These are phyloP conservation scores for Monoplex corrugatus DNA, from an alignment of 2,888 invertebrate species.

Conservation along the genomic window DNA sequence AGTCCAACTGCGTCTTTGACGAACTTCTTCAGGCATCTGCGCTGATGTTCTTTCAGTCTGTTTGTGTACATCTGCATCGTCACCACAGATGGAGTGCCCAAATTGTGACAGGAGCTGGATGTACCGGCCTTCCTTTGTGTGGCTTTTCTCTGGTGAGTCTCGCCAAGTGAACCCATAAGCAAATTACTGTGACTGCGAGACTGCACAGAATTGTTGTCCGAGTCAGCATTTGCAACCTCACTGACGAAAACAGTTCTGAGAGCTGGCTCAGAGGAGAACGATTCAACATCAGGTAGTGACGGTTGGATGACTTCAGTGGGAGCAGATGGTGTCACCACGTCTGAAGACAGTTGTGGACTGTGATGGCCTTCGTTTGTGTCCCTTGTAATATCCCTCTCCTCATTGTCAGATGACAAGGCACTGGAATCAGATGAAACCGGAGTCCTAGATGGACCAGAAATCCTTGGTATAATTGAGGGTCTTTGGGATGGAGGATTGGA, in stretches of 20 bases:
- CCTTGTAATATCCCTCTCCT: not conserved
- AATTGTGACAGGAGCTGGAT: not conserved
- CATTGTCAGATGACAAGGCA: no score
- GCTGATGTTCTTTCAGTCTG: not conserved
- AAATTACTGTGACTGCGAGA: no score
- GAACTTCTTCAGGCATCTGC: not conserved
- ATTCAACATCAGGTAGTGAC: not conserved
- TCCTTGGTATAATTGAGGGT: not conserved
- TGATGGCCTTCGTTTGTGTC: not conserved
- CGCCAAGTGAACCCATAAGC: no score
- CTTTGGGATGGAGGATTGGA: not conserved
- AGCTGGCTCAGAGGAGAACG: not conserved
- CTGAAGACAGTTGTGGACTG: not conserved
- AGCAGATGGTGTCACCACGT: not conserved
- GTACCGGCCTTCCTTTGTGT: not conserved
- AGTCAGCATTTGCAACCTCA: no score
- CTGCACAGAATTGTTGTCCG: not conserved
- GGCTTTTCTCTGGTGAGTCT: no score
- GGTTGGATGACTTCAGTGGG: not conserved
- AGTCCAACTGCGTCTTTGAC: not conserved
- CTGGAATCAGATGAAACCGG: not conserved
- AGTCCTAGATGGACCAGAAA: not conserved
- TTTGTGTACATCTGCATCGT: not conserved
- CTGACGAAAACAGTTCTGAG: no score
- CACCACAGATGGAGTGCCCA: no score